Conservation (phyloP, 2,797 vertebrate species). For the Clangula hyemalis region DNA sequence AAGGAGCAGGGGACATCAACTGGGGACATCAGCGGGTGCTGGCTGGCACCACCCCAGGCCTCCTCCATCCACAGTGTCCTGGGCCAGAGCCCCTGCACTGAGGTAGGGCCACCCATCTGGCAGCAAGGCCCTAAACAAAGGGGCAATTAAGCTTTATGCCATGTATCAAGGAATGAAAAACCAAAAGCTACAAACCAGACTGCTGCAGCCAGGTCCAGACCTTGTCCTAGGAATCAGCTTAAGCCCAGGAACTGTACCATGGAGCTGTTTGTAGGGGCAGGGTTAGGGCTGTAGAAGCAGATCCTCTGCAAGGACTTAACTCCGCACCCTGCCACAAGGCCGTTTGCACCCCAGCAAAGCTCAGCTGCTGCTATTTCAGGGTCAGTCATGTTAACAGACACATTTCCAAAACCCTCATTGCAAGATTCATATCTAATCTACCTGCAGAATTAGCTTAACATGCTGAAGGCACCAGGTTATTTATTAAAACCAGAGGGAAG, state of each 20-base stretch:
- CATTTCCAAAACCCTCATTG: background rate
- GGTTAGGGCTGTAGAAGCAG: fast-evolving
- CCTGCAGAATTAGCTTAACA: background rate
- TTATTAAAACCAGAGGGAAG: background rate
- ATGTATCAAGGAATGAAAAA: background rate
- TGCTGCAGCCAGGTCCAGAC: background rate
- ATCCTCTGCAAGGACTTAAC: background rate
- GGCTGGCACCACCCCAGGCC: background rate
- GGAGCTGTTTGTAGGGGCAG: background rate
- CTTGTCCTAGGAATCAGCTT: background rate
- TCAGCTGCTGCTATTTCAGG: background rate
- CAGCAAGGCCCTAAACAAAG: background rate
- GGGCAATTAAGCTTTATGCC: background rate
- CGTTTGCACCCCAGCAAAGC: background rate
- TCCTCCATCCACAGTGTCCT: background rate
- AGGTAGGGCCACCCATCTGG: background rate
- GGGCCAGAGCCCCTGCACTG: background rate
- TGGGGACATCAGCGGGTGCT: background rate
- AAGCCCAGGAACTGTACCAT: background rate
- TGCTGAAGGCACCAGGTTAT: background rate
- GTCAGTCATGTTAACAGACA: fast-evolving
- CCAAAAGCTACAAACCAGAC: fast-evolving
- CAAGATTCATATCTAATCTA: background rate
- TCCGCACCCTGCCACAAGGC: fast-evolving
- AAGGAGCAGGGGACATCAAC: background rate